A percentile compares a stretch with the other conserved stretches of the same genome.
Conservation (phyloP, 2,888 invertebrate genomes). For the Dolomedes plantarius region DNA sequence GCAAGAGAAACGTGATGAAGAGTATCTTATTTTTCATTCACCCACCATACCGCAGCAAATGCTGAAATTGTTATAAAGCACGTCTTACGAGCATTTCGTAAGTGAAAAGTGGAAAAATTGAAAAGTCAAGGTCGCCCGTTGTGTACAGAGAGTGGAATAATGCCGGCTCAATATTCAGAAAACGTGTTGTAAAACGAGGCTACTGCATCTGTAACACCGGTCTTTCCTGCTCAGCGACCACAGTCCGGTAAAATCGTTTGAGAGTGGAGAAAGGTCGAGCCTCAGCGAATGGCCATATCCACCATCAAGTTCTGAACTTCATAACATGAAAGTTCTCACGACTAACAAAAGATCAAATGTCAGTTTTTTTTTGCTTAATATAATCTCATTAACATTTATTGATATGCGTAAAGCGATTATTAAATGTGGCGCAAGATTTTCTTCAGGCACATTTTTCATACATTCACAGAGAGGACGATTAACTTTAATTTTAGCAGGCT, state of each 20-base stretch:
- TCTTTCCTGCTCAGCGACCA: conserved; percentile 54
- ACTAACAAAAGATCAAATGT: neutral
- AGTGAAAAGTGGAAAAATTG: conserved; percentile 14
- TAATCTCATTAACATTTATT: too few relatives aligned
- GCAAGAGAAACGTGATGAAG: neutral
- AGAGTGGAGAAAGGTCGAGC: neutral
- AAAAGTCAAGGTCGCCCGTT: conserved; percentile 63
- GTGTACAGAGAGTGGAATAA: conserved; percentile 16
- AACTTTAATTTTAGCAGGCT: too few relatives aligned
- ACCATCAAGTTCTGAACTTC: neutral
- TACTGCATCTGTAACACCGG: conserved; percentile 62
- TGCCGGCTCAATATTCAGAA: conserved; percentile 31
- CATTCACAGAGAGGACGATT: too few relatives aligned
- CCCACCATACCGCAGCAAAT: neutral
- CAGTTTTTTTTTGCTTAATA: neutral
- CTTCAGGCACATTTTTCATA: too few relatives aligned
- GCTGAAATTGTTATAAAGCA: neutral
- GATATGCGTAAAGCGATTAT: too few relatives aligned
- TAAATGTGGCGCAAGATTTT: too few relatives aligned
- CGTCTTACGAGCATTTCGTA: conserved; percentile 10
- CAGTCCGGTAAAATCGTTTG: neutral
- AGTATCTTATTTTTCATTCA: neutral
- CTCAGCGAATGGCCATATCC: neutral
- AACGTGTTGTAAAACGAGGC: conserved; percentile 60
- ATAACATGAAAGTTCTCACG: neutral